Base-by-base conservation (phyloP, 2,113 vertebrate genomes). In the Microtus ochrogaster region DNA sequence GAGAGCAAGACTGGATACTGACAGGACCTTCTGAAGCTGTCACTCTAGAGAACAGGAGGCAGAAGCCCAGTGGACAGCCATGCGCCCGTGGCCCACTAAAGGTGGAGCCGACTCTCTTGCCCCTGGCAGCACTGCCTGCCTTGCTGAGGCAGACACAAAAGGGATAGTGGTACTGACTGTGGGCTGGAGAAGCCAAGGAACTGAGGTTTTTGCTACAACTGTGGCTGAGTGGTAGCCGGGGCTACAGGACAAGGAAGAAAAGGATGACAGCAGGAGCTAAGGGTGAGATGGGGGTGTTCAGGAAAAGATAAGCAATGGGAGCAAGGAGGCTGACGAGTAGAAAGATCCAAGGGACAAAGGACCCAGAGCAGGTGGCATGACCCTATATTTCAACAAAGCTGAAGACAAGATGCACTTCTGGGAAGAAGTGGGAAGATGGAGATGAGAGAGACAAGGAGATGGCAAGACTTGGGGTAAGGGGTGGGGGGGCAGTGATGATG, bases 41-140 rank as follows among this genome's bases (percentile, higher is more conserved):
- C 16, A 17, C n/a, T 30, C 28, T 65, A 44, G 33, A 77, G 82
- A 83, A 83, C 49, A 77, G 41, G 70, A 65, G 49, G 22, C 7
- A 2, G 30, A 39, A 14, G 49, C 74, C 30, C 14, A 19, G 17
- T 2, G 10, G 72, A 65, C 0, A 2, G n/a, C 55, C 65, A 24
- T 0, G 8, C 1, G 8, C 47, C 47, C 19, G 10, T 7, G 9
- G 66, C 11, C 63, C 66, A 14, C 0, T 0, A 49, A 79, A 28
- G 49, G 52, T 9, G 4, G 36, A 2, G 39, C 4, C 3, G 22
- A 61, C 28, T 61, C 49, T 13, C 22, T 6, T 9, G 16, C 1
- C 0, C 0, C 0, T 21, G 8, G 30, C 33, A 63, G 36, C 66
- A 47, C 58, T 30, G 24, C 21, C 41, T 52, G 65, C 33, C 70